phyloP scores from a whole-genome alignment of 2,888 invertebrate species.

The Chirona hameri region DNA sequence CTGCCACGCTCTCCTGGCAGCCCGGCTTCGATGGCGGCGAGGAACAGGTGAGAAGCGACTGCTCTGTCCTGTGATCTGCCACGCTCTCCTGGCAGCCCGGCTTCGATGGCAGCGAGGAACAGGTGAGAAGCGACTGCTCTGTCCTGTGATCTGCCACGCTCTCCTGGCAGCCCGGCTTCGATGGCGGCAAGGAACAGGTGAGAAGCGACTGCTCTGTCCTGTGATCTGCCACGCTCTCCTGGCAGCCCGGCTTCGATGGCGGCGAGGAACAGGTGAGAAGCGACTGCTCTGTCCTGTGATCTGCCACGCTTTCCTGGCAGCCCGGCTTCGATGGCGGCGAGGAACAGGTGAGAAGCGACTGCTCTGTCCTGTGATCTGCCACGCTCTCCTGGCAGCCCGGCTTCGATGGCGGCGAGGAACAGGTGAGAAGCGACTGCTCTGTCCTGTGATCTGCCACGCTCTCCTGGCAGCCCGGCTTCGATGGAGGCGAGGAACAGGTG shows the following conservation, averaged over 20 bases:
- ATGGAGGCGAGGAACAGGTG: constrained; percentile 53
- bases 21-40: constrained; percentile 52
- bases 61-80: constrained; percentile 50
- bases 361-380: too few relatives aligned
- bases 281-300: constrained; percentile 50
- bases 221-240: constrained; percentile 48
- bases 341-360: constrained; percentile 41
- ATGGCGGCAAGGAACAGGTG: constrained; percentile 53
- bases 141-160: constrained; percentile 50
- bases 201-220: too few relatives aligned
- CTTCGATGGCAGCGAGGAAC: constrained; percentile 52
- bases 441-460: constrained; percentile 50
- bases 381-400: constrained; percentile 50
- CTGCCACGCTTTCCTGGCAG: constrained; percentile 49
- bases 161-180: constrained; percentile 50
- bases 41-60: too few relatives aligned
- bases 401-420: constrained; percentile 52
- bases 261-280: too few relatives aligned
- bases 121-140: too few relatives aligned
- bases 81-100: constrained; percentile 50
- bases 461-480: constrained; percentile 50
- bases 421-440: too few relatives aligned
- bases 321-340: constrained; percentile 52
- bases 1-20: constrained; percentile 49
- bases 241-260: constrained; percentile 52